phyloP scores from a whole-genome alignment of 1,140 invertebrate genomes.

The Globodera ellingtonae region DNA sequence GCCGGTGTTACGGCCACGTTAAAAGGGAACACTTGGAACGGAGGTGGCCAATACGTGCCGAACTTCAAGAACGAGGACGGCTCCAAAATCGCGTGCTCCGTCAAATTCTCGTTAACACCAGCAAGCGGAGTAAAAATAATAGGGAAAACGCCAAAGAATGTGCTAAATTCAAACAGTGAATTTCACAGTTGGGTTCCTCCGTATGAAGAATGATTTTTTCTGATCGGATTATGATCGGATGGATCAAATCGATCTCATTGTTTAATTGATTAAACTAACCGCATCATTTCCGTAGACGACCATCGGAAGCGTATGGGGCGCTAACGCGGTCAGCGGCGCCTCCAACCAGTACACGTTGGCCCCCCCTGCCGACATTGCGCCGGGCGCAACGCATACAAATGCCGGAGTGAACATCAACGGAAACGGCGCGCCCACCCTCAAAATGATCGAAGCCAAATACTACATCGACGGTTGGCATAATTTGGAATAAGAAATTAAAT shows the following conservation, averaged over 20 bases:
- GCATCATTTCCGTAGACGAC: background rate
- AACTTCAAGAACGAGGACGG: background rate
- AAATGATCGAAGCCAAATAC: background rate
- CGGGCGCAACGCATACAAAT: background rate
- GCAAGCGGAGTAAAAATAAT: background rate
- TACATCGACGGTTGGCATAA: background rate
- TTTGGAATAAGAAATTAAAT: background rate
- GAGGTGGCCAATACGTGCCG: background rate
- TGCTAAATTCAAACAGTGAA: no score
- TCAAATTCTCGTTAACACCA: background rate
- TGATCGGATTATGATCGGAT: no score
- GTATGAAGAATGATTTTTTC: no score
- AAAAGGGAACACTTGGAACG: background rate
- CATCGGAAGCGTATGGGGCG: background rate
- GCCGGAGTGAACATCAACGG: conserved; percentile 11
- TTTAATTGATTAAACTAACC: no score
- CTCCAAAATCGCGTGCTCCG: background rate
- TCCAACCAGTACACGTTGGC: background rate
- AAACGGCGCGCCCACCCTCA: conserved; percentile 1
- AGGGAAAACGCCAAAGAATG: no score
- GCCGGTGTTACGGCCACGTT: background rate
- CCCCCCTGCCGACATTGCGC: background rate
- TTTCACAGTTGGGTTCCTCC: no score
- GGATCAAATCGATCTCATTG: no score
- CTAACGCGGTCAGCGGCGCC: background rate